Base-by-base conservation (phyloP, 2,797 vertebrate species). In the Vultur gryphus region DNA sequence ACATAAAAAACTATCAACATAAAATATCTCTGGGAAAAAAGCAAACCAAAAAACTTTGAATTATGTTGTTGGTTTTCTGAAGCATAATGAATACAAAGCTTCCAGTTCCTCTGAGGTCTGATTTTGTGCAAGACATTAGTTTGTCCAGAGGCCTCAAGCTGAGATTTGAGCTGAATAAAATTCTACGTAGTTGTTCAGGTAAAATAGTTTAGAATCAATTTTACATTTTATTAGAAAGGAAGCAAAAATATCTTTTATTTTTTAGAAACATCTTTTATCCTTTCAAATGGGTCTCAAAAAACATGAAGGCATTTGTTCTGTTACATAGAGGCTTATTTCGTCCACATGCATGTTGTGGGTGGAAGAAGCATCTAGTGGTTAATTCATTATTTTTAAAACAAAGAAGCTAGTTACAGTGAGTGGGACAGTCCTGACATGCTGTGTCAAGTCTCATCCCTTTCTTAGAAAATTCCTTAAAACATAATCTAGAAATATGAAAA, bases 381-480 rank as follows among this genome's bases (percentile, higher is more conserved):
- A 90, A 85, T 84, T 92, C 44, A 54, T 94, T 96, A 78, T 64
- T 95, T 94, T 41, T 92, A 79, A 94, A 97, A 86, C 59, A 89
- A 97, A 94, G 62, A 76, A 78, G 76, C 23, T 65, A 54, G 83
- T 95, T 87, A 64, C 26, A 78, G 82, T 91, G 46, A 91, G 70
- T 92, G 57, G 95, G 73, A 87, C 33, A 83, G 84, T 37, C 46
- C 35, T 72, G 35, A 18, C 21, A 39, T 64, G 35, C 55, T 82
- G 9, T 91, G 87, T 76, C 33, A 91, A 69, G 18, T 67, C 52
- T 70, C 4, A 14, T 59, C 12, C 21, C 16, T 64, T 89, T 78
- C 46, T 52, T 43, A 88, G 28, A 33, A 80, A 37, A 37, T 51
- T 80, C 44, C 57, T 41, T 59, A 76, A 94, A 92, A 48, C 31